Evolutionary conservation across 1,140 invertebrate species (phyloP), one percentile per base, ranked within the genome.

Genomic region (Brachionus angularis): DNA sequence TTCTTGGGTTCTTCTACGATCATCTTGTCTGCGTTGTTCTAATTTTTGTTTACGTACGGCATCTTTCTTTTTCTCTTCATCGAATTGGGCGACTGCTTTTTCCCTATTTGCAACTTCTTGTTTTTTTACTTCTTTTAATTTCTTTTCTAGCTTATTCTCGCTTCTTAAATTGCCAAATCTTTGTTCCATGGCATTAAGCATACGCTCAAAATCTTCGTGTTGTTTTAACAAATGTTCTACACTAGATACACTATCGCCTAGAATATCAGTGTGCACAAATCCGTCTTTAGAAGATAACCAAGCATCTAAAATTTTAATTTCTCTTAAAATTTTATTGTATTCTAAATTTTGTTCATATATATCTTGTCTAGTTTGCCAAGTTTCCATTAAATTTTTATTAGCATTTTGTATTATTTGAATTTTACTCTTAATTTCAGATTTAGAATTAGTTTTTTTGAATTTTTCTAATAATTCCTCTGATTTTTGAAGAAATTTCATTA

Each of bases 281-380:
- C n/a, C 21, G 29, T 67, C 62, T 34, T 67, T 67, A 34, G 62
- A 67, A 23, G 62, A 67, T 14, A 71, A 31, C 67, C 67, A 71
- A 39, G 46, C 47, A 10, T 71, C 67, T 18, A 71, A 53, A 29
- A 29, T 18, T 36, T 53, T 50, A 16, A 71, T 71, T 31, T 71
- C 67, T 23, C 42, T 53, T 21, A 71, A 25, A n/a, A 71, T 18
- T 31, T 71, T 53, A 21, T 67, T 67, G n/a, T 67, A 67, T 31
- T 67, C 42, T 18, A 67, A 36, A 67, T 67, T 67, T 47, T 67
- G 42, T 36, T 67, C 62, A 31, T 67, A 67, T 3, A 67, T 27
- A 47, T 50, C 47, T 34, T 67, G 62, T 46, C 62, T 31, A 31
- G 23, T 33, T 16, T 18, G 18, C 62, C 62, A 67, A 18, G 62